Conservation (phyloP, 2,797 vertebrate species). For the Toxotes lorentzi region DNA sequence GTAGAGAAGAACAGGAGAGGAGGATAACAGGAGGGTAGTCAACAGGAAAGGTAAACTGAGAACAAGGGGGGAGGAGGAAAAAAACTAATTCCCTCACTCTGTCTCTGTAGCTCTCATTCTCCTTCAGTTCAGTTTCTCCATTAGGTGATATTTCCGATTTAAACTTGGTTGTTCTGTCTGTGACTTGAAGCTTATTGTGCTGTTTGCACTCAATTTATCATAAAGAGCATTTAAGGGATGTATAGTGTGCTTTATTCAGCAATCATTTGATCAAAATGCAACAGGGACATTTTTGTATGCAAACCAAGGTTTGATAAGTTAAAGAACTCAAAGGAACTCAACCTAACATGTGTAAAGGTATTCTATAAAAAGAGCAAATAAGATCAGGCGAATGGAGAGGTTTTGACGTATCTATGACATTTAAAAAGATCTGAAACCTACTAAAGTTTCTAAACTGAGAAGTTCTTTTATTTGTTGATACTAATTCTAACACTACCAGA, state of each 20-base stretch:
- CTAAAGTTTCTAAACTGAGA: too few relatives aligned
- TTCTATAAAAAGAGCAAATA: not conserved
- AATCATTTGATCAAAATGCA: not conserved
- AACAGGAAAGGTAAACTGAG: slow-evolving; percentile 15
- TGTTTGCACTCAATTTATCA: not conserved
- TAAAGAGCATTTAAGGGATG: not conserved
- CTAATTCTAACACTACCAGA: too few relatives aligned
- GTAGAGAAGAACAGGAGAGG: not conserved
- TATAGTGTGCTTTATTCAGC: not conserved
- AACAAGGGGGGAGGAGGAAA: not conserved
- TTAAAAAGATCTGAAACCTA: too few relatives aligned
- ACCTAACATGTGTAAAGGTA: not conserved
- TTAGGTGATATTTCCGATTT: not conserved
- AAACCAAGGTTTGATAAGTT: not conserved
- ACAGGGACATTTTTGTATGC: not conserved
- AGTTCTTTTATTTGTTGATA: too few relatives aligned
- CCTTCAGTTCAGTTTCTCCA: not conserved
- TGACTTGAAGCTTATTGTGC: not conserved
- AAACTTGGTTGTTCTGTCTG: not conserved
- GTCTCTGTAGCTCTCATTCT: not conserved
- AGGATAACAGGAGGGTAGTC: slow-evolving; percentile 7
- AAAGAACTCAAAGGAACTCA: not conserved
- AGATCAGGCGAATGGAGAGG: too few relatives aligned
- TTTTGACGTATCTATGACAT: too few relatives aligned
- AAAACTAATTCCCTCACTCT: slow-evolving; percentile 1